Percentiles rank a stretch among this genome's conserved stretches.
Conservation (phyloP, 2,888 invertebrate genomes). For the Aspidiotus rigidus region DNA sequence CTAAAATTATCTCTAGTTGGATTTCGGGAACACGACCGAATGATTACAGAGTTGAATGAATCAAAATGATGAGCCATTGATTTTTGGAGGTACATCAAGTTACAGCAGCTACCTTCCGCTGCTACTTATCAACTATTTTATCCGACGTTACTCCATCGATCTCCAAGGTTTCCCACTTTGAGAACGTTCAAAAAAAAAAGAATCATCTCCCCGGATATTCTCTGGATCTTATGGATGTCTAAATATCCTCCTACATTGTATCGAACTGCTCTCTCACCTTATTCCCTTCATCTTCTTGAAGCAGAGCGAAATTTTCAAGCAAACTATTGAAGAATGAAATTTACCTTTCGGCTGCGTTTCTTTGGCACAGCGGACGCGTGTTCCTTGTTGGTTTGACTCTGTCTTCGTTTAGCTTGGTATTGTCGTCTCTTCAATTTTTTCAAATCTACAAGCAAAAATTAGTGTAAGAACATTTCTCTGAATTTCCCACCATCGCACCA, state of each 20-base stretch:
- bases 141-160: no score
- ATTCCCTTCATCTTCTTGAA: no score
- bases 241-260: no score
- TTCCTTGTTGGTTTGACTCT: constrained; percentile 63
- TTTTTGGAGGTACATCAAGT: no score
- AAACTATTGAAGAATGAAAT: constrained; percentile 22
- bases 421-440: constrained; percentile 65
- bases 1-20: background rate
- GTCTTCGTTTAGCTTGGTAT: constrained; percentile 72
- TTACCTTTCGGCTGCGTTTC: constrained; percentile 70
- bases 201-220: no score
- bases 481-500: background rate
- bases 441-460: constrained; percentile 43
- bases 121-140: no score
- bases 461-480: background rate
- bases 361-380: constrained; percentile 57
- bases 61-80: no score
- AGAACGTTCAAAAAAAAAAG: no score
- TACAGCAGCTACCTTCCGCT: no score
- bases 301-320: background rate
- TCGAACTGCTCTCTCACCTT: no score
- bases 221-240: no score
- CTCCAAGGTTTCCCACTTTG: no score
- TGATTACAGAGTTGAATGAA: background rate
- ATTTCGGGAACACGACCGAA: constrained; percentile 2